These are phyloP conservation scores for Pterocles orientalis DNA, from an alignment of 2,113 vertebrate species.

Conservation along the genomic window DNA sequence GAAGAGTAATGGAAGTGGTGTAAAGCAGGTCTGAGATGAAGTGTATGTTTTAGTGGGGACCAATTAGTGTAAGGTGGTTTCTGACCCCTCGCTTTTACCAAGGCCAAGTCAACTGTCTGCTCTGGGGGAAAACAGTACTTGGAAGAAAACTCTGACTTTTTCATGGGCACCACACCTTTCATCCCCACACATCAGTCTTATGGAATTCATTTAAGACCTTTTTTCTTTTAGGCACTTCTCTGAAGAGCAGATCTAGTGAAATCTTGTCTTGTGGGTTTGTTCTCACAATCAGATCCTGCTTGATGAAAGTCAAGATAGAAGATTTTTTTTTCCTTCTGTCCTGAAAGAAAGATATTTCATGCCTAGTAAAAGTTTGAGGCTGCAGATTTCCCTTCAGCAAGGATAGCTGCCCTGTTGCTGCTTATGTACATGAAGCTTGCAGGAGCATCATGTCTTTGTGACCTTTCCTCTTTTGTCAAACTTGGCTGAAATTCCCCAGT, in stretches of 20 bases:
- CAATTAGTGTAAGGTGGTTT: background rate
- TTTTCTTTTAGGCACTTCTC: background rate
- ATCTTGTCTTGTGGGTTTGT: background rate
- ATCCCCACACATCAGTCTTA: no score
- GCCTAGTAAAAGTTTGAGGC: background rate
- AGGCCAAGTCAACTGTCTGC: background rate
- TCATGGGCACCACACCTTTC: background rate
- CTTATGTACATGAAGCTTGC: background rate
- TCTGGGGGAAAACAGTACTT: background rate
- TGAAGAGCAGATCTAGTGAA: background rate
- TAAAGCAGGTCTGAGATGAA: background rate
- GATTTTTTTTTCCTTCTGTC: background rate
- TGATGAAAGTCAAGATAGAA: background rate
- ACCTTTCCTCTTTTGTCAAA: background rate
- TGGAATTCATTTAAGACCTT: background rate
- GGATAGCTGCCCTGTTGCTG: background rate
- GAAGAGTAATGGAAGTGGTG: background rate
- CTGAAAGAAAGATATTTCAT: background rate
- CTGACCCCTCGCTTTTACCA: background rate
- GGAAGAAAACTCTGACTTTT: background rate
- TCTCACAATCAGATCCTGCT: background rate
- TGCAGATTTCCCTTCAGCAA: background rate
- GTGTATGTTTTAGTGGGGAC: background rate
- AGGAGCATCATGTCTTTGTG: background rate
- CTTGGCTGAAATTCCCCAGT: background rate